Evolutionary conservation across 2,888 invertebrate genomes (phyloP), one percentile per base, ranked within the genome.

Genomic region (Agrochola litura): DNA sequence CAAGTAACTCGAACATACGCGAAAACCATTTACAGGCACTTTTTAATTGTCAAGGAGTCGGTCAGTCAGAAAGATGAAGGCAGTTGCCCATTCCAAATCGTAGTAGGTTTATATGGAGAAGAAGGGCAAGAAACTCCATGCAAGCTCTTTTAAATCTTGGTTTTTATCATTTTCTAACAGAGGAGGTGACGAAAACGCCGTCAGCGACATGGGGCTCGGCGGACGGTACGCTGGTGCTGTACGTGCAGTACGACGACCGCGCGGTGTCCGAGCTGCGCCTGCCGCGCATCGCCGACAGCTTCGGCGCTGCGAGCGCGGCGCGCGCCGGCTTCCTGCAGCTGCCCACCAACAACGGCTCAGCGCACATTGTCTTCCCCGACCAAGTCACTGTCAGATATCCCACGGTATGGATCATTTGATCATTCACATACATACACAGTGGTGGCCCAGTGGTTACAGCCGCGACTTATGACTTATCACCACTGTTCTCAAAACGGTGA

Each of bases 161-260:
- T 12, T 0, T 43, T 25, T n/a, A 0, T 52, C 8, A 4, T 67
- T 43, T 30, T 25, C 22, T 8, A 22, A 66, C 97, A 99, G 99
- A 99, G 97, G 99, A 99, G 97, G 98, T 99, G 91, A 97, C 99
- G 91, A 97, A 98, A 86, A 97, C 97, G 85, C 98, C 97, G 77
- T 97, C 98, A 91, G 99, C 99, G 68, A 96, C 98, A 88, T 99
- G 99, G 99, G 98, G 98, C 93, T 98, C 98, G 76, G 97, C 97
- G 30, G 98, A 98, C 93, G 99, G 99, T 71, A 97, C 97, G 60
- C 98, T 98, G 91, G 97, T 99, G 80, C 97, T 99, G 93, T 99
- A 98, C 95, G 98, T 98, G 73, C 97, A 98, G 87, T 99, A 99
- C 96, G 98, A 99, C 96, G 99, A 99, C 95, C 97, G 97, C 76